phyloP scores from a whole-genome alignment of 1,140 invertebrate species.

The Drosophila murphyi region DNA sequence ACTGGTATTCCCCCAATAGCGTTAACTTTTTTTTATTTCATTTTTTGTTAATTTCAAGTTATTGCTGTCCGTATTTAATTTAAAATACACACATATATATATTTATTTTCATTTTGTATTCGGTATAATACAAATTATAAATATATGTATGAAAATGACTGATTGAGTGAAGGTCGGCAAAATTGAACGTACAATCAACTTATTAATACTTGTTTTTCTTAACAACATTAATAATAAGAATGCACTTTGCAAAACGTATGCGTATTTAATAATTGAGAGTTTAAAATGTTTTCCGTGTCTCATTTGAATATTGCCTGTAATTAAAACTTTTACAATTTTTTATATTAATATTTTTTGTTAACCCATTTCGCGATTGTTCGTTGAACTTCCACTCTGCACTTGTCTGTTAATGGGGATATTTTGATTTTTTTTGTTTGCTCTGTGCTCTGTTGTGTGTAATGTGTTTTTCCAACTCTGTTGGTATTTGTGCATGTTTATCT shows the following conservation, averaged over 20 bases:
- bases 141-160: slow-evolving; percentile 76
- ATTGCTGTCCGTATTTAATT: slow-evolving; percentile 29
- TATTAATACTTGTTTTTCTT: slow-evolving; percentile 55
- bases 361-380: slow-evolving; percentile 39
- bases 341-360: neutral
- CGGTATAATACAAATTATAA: slow-evolving; percentile 42
- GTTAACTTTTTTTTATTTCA: slow-evolving; percentile 10
- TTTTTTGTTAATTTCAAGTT: slow-evolving; percentile 52
- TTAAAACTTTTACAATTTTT: slow-evolving; percentile 7
- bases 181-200: slow-evolving; percentile 78
- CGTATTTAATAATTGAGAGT: slow-evolving; percentile 9
- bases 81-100: slow-evolving; percentile 30
- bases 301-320: slow-evolving; percentile 1
- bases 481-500: slow-evolving; percentile 14
- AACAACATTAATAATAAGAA: slow-evolving; percentile 11
- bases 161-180: slow-evolving; percentile 75
- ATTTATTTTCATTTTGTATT: slow-evolving; percentile 52
- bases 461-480: slow-evolving; percentile 10
- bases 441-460: slow-evolving; percentile 36
- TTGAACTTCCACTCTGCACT: slow-evolving; percentile 59
- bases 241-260: slow-evolving; percentile 33
- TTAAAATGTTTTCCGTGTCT: slow-evolving; percentile 2
- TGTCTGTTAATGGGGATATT: slow-evolving; percentile 2
- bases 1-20: slow-evolving; percentile 45
- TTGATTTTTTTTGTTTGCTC: slow-evolving; percentile 14